Evolutionary conservation across 2,888 invertebrate genomes (phyloP), one percentile per base, ranked within the genome.

Genomic region (Campoplex nolae): DNA sequence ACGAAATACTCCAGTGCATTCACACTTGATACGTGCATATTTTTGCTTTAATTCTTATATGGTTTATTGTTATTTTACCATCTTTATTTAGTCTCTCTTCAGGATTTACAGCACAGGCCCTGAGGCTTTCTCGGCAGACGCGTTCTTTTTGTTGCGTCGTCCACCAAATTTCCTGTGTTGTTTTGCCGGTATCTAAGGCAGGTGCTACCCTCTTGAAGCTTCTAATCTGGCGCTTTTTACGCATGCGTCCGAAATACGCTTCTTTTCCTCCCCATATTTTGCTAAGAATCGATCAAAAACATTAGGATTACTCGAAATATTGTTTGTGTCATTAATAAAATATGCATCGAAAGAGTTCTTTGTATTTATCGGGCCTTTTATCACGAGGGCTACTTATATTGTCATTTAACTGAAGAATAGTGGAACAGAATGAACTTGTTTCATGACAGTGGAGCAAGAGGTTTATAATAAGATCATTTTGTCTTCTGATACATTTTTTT

Each of bases 161-260:
- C 51, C 38, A 79, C 77, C 73, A 83, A 86, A 88, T 82, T 87
- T 89, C 89, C 84, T 91, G 88, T 91, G 89, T 89, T 92, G 91
- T 91, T 90, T 90, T 56, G 56, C 83, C 91, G 89, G 92, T 93
- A 90, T 90, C 92, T 88, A 93, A 90, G 93, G 91, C 89, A 88
- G 90, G 89, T 85, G 80, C 85, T 90, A 89, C 88, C 91, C 90
- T 90, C 90, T 91, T 85, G 74, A 58, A 45, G 23, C 16, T 80
- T 45, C 35, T 45, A 76, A 58, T 56, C 45, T 48, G 2, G 28
- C 56, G 73, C 65, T 67, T 16, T 35, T 48, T 48, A 79, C 87
- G 82, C 87, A 70, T 87, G 87, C 82, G 87, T 84, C 76, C 28
- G 38, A 70, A 76, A 58, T 68, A 67, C 83, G 48, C n/a, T 75